Percentiles rank a stretch among this genome's conserved stretches.
These are phyloP conservation scores for Lepidurus packardi DNA, from an alignment of 1,140 invertebrate genomes.

Conservation along the genomic window DNA sequence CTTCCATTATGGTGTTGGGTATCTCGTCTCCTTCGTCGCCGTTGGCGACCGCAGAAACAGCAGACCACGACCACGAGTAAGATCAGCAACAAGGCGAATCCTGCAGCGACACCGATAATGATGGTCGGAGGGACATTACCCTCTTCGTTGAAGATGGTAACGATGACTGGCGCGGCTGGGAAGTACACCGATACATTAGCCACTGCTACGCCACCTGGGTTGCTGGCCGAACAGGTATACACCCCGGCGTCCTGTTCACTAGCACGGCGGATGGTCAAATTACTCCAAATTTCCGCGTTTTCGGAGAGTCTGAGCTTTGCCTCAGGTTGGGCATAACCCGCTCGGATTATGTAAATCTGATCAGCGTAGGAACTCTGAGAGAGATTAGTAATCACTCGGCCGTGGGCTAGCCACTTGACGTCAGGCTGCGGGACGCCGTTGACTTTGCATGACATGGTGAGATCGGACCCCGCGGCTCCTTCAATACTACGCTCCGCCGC, in stretches of 20 bases:
- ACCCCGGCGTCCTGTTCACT: slow-evolving; percentile 70
- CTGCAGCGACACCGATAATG: slow-evolving; percentile 30
- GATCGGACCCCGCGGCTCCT: slow-evolving; percentile 64
- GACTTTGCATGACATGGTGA: slow-evolving; percentile 71
- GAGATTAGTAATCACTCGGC: slow-evolving; percentile 55
- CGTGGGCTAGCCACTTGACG: slow-evolving; percentile 71
- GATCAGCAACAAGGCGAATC: slow-evolving; percentile 37
- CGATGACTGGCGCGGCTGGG: slow-evolving; percentile 52
- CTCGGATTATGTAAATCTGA: slow-evolving; percentile 42
- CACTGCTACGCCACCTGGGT: slow-evolving; percentile 62
- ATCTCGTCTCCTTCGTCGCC: slow-evolving; percentile 30
- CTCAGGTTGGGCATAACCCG: slow-evolving; percentile 43
- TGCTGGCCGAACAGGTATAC: slow-evolving; percentile 70
- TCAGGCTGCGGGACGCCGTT: slow-evolving; percentile 75
- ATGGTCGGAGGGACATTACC: slow-evolving; percentile 22
- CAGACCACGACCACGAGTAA: slow-evolving; percentile 39
- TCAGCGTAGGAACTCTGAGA: slow-evolving; percentile 44
- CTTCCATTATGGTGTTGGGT: slow-evolving; percentile 5
- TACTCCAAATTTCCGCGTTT: slow-evolving; percentile 57
- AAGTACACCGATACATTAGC: slow-evolving; percentile 64
- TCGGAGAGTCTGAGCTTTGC: slow-evolving; percentile 40
- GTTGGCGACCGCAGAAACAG: slow-evolving; percentile 38
- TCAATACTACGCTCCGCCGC: slow-evolving; percentile 54
- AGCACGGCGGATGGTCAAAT: slow-evolving; percentile 67
- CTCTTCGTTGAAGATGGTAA: slow-evolving; percentile 31